These are phyloP conservation scores for Alloscopus bannaensis DNA, from an alignment of 2,888 invertebrate genomes.

Conservation along the genomic window DNA sequence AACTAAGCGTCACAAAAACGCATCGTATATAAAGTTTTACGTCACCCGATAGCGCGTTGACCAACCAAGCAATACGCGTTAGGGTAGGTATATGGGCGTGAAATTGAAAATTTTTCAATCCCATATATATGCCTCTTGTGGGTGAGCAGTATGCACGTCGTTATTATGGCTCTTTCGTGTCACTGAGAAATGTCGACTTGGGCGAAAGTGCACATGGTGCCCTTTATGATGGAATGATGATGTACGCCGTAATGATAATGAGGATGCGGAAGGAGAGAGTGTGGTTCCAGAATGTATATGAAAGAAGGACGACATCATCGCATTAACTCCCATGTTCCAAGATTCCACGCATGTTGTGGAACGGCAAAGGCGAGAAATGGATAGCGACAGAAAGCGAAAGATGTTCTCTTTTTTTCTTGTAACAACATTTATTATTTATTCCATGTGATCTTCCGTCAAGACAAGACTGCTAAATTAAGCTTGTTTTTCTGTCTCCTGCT, in stretches of 20 bases:
- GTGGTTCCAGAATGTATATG: no score
- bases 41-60: neutral
- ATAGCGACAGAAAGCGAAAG: neutral
- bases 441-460: neutral
- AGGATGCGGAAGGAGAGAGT: no score
- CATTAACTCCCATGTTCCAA: no score
- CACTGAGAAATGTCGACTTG: no score
- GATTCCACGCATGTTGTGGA: no score
- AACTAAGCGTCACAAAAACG: conserved; percentile 10
- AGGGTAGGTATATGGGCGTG: conserved; percentile 30
- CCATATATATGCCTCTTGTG: no score
- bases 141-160: no score
- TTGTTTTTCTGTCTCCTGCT: neutral
- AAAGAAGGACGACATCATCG: no score
- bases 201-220: no score
- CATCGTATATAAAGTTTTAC: neutral
- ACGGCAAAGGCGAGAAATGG: neutral
- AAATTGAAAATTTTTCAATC: conserved; percentile 38
- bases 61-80: conserved; percentile 16
- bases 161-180: no score
- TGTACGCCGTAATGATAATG: no score
- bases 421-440: neutral
- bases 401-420: neutral
- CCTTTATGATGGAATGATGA: no score
- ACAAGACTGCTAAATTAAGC: conserved; percentile 9